phyloP scores from a whole-genome alignment of 2,113 vertebrate genomes.

The Onychostruthus taczanowskii region DNA sequence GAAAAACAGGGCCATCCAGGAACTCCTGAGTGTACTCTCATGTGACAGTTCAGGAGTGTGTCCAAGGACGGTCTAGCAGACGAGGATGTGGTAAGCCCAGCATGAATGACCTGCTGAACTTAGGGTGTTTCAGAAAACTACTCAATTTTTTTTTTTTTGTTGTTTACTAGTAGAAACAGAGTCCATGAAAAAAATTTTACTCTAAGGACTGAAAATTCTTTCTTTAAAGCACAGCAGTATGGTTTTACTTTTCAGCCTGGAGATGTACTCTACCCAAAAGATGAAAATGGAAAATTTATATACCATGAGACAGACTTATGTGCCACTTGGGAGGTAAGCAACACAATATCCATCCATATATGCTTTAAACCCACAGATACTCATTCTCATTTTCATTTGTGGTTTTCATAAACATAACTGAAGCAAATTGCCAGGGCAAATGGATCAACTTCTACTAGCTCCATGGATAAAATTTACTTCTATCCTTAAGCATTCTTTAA shows the following conservation, averaged over 20 bases:
- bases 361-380: neutral
- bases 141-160: neutral
- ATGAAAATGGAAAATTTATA: constrained; percentile 82
- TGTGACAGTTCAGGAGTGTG: neutral
- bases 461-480: neutral
- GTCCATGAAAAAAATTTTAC: neutral
- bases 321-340: constrained; percentile 93
- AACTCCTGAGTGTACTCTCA: neutral
- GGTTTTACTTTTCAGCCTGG: constrained; percentile 82
- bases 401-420: neutral
- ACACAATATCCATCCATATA: neutral
- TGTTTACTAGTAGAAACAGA: neutral
- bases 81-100: constrained; percentile 18
- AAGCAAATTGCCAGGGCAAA: neutral
- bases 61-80: neutral
- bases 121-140: neutral
- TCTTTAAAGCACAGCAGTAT: neutral
- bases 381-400: neutral
- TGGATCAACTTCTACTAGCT: neutral
- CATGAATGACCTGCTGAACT: constrained; percentile 5
- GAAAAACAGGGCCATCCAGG: neutral
- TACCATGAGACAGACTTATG: constrained; percentile 87
- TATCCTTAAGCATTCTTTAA: neutral
- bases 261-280: constrained; percentile 79
- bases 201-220: neutral